These are phyloP conservation scores for Brachycybe producta DNA, from an alignment of 2,888 invertebrate genomes.

Conservation along the genomic window DNA sequence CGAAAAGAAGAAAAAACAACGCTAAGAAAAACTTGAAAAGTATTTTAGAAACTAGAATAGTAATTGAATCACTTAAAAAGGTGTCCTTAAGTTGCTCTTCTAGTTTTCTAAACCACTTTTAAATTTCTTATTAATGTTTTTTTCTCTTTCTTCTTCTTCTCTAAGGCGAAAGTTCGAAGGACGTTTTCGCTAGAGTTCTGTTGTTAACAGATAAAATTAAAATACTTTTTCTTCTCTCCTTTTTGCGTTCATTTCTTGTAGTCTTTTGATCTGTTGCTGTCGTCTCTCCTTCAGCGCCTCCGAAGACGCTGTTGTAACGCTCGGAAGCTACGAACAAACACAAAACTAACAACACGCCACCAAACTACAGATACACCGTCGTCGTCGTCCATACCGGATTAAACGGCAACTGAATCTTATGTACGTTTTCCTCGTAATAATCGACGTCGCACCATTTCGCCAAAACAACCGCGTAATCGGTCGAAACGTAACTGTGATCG, in stretches of 20 bases:
- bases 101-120: too few species aligned
- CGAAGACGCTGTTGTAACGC: constrained; percentile 26
- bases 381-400: constrained; percentile 34
- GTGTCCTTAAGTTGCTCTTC: too few species aligned
- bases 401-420: constrained; percentile 75
- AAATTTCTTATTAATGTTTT: too few species aligned
- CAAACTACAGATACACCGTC: too few species aligned
- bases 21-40: too few species aligned
- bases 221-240: constrained; percentile 65
- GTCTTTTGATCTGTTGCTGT: constrained; percentile 65
- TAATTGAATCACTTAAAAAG: too few species aligned
- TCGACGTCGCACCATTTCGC: constrained; percentile 66
- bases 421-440: constrained; percentile 60
- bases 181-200: too few species aligned
- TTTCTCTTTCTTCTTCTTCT: too few species aligned
- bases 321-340: constrained; percentile 22
- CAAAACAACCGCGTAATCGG: constrained; percentile 65
- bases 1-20: too few species aligned
- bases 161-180: too few species aligned
- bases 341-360: neutral
- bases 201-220: too few species aligned
- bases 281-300: constrained; percentile 63
- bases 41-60: too few species aligned
- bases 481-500: constrained; percentile 61
- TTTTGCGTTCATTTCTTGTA: constrained; percentile 78